phyloP scores from a whole-genome alignment of 2,888 invertebrate genomes.

The Cerastis leucographa region DNA sequence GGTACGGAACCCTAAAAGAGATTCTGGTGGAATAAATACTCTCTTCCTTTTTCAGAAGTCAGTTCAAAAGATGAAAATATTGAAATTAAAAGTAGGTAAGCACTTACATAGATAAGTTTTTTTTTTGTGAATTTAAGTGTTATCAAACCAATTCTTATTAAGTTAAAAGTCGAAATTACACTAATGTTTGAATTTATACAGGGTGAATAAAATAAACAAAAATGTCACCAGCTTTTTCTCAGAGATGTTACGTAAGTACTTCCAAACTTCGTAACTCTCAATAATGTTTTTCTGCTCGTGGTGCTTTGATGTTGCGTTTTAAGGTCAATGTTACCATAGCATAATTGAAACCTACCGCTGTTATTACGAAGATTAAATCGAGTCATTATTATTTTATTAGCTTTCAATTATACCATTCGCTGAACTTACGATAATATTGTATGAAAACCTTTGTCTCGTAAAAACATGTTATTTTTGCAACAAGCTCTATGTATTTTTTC shows the following conservation, averaged over 20 bases:
- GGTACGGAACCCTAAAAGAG: too few species aligned
- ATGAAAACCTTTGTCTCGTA: neutral
- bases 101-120: fast-evolving
- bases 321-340: constrained; percentile 42
- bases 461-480: constrained; percentile 1
- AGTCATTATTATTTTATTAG: constrained; percentile 23
- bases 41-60: too few species aligned
- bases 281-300: neutral
- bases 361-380: constrained; percentile 8
- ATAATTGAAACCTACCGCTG: constrained; percentile 7
- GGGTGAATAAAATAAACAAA: neutral
- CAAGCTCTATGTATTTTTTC: neutral
- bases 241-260: neutral
- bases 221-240: neutral
- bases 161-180: neutral
- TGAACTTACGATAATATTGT: constrained; percentile 1
- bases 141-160: neutral
- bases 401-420: constrained; percentile 7
- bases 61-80: neutral
- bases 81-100: too few species aligned
- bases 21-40: too few species aligned
- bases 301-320: neutral
- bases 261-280: constrained; percentile 19
- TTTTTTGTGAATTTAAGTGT: neutral
- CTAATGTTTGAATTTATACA: neutral